Percentiles rank a stretch among this genome's conserved stretches.
Conservation (phyloP, 2,113 vertebrate species). For the Sylvia atricapilla region DNA sequence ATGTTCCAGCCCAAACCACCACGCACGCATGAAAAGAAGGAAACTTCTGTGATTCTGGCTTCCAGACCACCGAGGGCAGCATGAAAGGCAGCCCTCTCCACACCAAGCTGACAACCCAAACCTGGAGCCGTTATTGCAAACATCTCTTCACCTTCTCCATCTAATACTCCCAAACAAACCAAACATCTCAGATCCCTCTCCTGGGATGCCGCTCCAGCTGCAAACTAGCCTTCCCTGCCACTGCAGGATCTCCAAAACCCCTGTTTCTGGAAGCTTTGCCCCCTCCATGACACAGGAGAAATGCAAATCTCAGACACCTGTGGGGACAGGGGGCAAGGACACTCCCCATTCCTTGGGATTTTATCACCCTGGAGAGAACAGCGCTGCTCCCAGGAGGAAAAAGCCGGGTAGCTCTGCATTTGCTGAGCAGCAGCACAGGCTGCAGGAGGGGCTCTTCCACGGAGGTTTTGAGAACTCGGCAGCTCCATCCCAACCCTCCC, state of each 20-base stretch:
- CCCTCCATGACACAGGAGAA: neutral
- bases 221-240: neutral
- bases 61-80: neutral
- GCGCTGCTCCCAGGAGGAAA: neutral
- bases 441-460: neutral
- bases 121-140: neutral
- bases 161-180: neutral
- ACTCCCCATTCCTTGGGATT: neutral
- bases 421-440: neutral
- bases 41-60: neutral
- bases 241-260: neutral
- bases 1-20: neutral
- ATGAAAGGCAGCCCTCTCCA: neutral
- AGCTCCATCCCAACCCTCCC: neutral
- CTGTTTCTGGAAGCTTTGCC: neutral
- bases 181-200: neutral
- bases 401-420: neutral
- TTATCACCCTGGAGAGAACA: neutral
- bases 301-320: neutral
- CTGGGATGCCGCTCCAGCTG: fast-evolving
- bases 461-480: neutral
- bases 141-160: neutral
- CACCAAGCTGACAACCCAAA: neutral
- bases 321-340: neutral
- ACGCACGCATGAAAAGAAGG: neutral